Evolutionary conservation across 1,140 invertebrate species (phyloP).

Genomic region (Hylaeus anthracinus): DNA sequence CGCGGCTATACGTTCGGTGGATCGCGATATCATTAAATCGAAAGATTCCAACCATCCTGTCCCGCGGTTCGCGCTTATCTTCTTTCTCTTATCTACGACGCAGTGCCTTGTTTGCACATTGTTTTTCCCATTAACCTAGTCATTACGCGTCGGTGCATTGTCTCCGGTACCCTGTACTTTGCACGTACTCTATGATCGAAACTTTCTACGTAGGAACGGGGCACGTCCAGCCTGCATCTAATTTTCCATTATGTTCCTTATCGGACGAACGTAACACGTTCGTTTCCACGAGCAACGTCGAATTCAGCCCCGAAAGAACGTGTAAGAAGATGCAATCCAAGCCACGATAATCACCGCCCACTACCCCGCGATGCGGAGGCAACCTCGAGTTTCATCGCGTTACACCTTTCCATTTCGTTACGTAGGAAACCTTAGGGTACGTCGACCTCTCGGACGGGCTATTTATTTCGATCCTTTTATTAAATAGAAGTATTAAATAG

Average conservation of each 20-base stretch:
- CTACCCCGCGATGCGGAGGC: neutral
- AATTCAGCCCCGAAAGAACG: neutral
- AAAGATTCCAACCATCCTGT: slow-evolving; percentile 37
- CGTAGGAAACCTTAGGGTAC: neutral
- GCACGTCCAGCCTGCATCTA: slow-evolving; percentile 45
- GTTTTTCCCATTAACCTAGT: slow-evolving; percentile 67
- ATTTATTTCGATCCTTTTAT: too few species aligned
- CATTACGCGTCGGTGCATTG: slow-evolving; percentile 64
- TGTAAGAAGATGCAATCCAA: slow-evolving; percentile 32
- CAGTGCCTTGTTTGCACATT: slow-evolving; percentile 62
- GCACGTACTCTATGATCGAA: slow-evolving; percentile 63
- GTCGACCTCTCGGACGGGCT: neutral
- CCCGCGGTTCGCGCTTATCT: slow-evolving; percentile 41
- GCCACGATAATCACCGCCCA: slow-evolving; percentile 48
- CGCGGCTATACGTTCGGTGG: neutral
- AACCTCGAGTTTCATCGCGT: slow-evolving; percentile 37
- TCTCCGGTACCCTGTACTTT: slow-evolving; percentile 63
- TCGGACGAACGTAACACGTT: slow-evolving; percentile 31
- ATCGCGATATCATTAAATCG: slow-evolving; percentile 46
- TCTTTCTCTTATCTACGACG: slow-evolving; percentile 51
- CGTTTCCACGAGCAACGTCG: slow-evolving; percentile 30
- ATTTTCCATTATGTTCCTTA: slow-evolving; percentile 65
- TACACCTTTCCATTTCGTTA: slow-evolving; percentile 27
- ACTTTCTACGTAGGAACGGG: slow-evolving; percentile 49
- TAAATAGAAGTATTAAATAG: too few species aligned